phyloP scores from a whole-genome alignment of 2,113 vertebrate species.

The Dicaeum eximium region DNA sequence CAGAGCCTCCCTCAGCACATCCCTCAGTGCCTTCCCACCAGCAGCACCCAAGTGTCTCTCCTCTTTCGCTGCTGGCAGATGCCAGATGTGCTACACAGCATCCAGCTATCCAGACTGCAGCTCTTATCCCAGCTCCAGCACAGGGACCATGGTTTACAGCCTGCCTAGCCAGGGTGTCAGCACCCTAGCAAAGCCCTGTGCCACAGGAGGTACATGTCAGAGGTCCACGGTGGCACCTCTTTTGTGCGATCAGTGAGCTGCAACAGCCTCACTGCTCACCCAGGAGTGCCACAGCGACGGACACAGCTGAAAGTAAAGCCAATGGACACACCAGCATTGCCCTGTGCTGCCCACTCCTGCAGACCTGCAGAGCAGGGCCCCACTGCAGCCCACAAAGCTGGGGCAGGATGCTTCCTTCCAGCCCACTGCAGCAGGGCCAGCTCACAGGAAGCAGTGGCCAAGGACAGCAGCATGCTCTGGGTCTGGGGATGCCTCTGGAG shows the following conservation, averaged over 20 bases:
- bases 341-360: neutral
- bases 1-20: neutral
- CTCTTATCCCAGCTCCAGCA: neutral
- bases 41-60: neutral
- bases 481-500: neutral
- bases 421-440: rapidly evolving
- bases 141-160: neutral
- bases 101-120: neutral
- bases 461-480: neutral
- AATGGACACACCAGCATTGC: rapidly evolving
- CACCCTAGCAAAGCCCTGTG: neutral
- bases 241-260: neutral
- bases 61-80: neutral
- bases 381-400: neutral
- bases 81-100: neutral
- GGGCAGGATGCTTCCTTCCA: neutral
- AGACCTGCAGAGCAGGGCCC: neutral
- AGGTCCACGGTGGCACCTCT: neutral
- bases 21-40: neutral
- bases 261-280: neutral
- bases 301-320: neutral
- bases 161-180: neutral
- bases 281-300: rapidly evolving
- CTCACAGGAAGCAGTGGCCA: neutral
- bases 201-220: rapidly evolving